Evolutionary conservation across 2,888 invertebrate species (phyloP), one percentile per base, ranked within the genome.

Genomic region (Helleia helle): DNA sequence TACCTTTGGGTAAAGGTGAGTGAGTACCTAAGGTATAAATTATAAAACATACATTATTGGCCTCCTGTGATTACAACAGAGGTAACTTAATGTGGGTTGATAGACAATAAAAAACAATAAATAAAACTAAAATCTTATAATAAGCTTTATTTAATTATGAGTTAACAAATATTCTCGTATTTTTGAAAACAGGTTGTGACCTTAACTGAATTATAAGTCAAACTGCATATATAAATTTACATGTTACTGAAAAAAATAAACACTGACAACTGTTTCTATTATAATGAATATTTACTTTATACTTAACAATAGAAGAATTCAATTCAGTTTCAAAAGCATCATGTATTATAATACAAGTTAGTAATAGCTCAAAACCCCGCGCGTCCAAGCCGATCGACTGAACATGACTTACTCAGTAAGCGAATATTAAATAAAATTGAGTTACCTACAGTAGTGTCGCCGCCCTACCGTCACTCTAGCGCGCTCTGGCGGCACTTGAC

Each of bases 111-210:
- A n/a, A n/a, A n/a, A n/a, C n/a, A n/a, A 54, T 47, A 48, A 81
- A 79, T 77, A 77, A 83, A 81, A 81, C 80, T 40, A 81, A 58
- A 71, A 61, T 81, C 81, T 84, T 84, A 83, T 83, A 80, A 81
- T 84, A 84, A 83, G 84, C 84, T 84, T 83, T 84, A 84, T 84
- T 83, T 84, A 83, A 84, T 84, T 84, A 84, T 83, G 81, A 84
- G 81, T 83, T 84, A 84, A 84, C 84, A 84, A 81, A 83, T 83
- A 75, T 77, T 77, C 76, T 76, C 76, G 75, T 76, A 77, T 77
- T 79, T 83, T 80, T 75, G 83, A 84, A 57, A 57, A 83, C 79
- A 80, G 76, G 79, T 84, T 84, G 83, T 84, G 83, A 83, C 84
- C 76, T 79, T 77, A 84, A 83, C 79, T 74, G 80, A 83, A 83